These are phyloP conservation scores for Pipistrellus pygmaeus DNA, from an alignment of 2,797 vertebrate species.

Conservation along the genomic window DNA sequence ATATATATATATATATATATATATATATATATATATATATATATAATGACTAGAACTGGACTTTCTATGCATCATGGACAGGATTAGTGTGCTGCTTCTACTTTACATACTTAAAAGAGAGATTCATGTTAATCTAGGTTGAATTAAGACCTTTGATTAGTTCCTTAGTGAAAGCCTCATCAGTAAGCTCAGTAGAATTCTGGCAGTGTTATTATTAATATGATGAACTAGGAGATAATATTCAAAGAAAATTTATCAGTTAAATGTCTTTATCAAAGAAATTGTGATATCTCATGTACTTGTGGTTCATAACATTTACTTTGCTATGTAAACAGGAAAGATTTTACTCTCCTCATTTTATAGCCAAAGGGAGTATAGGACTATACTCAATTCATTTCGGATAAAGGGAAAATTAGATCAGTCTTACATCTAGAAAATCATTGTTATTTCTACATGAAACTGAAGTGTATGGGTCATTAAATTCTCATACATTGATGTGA, in stretches of 20 bases:
- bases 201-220: neutral
- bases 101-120: neutral
- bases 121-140: neutral
- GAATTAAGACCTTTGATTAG: neutral
- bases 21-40: neutral
- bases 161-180: neutral
- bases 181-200: neutral
- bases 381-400: neutral
- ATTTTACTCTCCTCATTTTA: slow-evolving; percentile 14
- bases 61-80: neutral
- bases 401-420: neutral
- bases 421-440: neutral
- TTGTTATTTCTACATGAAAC: neutral
- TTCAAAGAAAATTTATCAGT: slow-evolving; percentile 35
- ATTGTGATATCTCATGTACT: neutral
- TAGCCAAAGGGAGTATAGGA: neutral
- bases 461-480: neutral
- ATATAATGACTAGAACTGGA: neutral
- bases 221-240: neutral
- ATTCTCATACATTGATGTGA: neutral
- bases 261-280: slow-evolving; percentile 50
- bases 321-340: neutral
- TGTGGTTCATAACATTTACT: neutral
- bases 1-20: neutral
- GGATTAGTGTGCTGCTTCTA: neutral